phyloP scores from a whole-genome alignment of 2,888 invertebrate species.

The Eristalinus sepulchralis region DNA sequence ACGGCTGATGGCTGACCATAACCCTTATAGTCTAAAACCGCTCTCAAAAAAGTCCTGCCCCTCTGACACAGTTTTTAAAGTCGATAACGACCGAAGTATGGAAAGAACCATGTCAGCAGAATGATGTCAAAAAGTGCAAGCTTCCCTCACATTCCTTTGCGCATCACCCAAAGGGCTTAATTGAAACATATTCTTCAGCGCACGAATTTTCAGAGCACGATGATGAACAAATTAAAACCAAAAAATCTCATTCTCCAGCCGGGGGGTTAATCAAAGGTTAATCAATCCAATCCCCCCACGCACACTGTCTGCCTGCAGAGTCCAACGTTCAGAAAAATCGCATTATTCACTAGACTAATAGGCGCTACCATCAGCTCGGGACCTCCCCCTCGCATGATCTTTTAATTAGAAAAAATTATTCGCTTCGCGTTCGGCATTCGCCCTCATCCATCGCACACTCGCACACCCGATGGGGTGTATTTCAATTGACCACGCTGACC shows the following conservation, averaged over 20 bases:
- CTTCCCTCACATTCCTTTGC: too few relatives aligned
- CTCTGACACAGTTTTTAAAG: too few relatives aligned
- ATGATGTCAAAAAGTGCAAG: not conserved
- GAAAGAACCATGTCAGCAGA: not conserved
- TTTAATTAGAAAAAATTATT: conserved; percentile 22
- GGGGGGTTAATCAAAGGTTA: conserved; percentile 31
- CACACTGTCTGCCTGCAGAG: not conserved
- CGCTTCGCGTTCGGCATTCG: not conserved
- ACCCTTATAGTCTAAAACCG: too few relatives aligned
- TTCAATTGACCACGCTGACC: conserved; percentile 34
- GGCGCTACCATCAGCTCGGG: conserved; percentile 3
- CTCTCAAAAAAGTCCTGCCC: too few relatives aligned
- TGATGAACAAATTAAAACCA: not conserved
- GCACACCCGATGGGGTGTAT: conserved; percentile 3
- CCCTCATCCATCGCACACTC: not conserved
- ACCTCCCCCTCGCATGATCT: conserved; percentile 4
- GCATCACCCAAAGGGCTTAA: too few relatives aligned
- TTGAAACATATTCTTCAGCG: not conserved
- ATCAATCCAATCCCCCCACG: conserved; percentile 24
- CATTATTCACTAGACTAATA: conserved; percentile 23
- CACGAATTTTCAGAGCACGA: not conserved
- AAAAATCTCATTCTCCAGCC: not conserved
- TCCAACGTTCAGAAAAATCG: conserved; percentile 14
- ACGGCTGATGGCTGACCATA: too few relatives aligned
- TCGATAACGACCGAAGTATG: too few relatives aligned